A percentile compares a stretch with the other conserved stretches of the same genome.
Conservation (phyloP, 2,113 vertebrate species). For the Bufo bufo region DNA sequence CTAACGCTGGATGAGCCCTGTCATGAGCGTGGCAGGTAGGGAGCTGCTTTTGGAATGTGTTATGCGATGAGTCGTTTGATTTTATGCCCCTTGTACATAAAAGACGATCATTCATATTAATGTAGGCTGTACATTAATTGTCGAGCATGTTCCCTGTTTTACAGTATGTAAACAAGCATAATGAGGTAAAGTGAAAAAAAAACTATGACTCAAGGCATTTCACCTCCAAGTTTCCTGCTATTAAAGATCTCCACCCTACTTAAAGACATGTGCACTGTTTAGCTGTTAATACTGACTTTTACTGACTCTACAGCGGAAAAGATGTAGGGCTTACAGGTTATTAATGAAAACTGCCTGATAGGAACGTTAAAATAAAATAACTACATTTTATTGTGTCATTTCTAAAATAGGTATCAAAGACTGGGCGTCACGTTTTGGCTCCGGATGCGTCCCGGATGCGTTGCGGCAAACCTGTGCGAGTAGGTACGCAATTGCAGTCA, state of each 20-base stretch:
- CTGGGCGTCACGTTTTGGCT: too few species aligned
- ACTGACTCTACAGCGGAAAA: background rate
- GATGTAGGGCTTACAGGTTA: too few species aligned
- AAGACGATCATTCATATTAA: constrained; percentile 7
- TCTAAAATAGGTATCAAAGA: too few species aligned
- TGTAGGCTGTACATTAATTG: background rate
- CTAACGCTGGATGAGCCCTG: background rate
- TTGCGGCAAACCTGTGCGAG: too few species aligned
- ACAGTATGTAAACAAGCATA: background rate
- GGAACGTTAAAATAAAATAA: too few species aligned
- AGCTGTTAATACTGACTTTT: background rate
- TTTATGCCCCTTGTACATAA: background rate
- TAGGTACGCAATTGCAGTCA: too few species aligned
- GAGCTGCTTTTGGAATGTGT: constrained; percentile 13
- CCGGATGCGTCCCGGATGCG: too few species aligned
- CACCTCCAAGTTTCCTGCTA: background rate
- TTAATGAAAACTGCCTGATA: too few species aligned
- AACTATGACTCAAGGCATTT: background rate
- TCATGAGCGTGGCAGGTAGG: background rate
- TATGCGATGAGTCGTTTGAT: constrained; percentile 7
- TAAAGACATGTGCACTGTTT: background rate
- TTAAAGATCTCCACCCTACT: background rate
- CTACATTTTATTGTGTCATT: too few species aligned
- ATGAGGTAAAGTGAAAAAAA: background rate
- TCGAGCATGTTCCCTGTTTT: background rate